Conservation (phyloP, 2,888 invertebrate genomes). For the Agrotis clavis region DNA sequence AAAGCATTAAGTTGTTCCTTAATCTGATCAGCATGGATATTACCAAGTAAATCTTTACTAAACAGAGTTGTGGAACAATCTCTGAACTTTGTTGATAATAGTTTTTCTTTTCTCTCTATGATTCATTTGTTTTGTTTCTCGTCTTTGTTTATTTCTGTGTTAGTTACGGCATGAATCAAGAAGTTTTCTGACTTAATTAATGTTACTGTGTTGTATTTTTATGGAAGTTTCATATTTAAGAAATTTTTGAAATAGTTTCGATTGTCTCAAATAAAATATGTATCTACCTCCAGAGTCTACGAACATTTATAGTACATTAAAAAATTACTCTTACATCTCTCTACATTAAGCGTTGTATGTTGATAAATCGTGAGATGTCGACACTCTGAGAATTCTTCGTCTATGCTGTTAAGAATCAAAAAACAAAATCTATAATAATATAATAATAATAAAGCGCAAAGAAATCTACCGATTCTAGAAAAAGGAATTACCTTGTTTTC, state of each 20-base stretch:
- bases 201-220: not conserved
- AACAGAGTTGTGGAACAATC: slow-evolving; percentile 46
- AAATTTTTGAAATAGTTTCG: not conserved
- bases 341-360: no score
- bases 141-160: slow-evolving; percentile 29
- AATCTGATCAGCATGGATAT: slow-evolving; percentile 38
- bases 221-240: not conserved
- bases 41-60: slow-evolving; percentile 51
- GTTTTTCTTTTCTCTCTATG: slow-evolving; percentile 53
- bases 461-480: no score
- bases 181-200: slow-evolving; percentile 4
- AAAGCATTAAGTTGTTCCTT: slow-evolving; percentile 29
- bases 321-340: no score
- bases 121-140: slow-evolving; percentile 54
- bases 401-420: no score
- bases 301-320: no score
- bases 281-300: no score
- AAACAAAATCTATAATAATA: no score
- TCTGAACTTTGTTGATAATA: slow-evolving; percentile 55
- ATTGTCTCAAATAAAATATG: no score
- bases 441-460: no score
- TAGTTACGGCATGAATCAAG: slow-evolving; percentile 21
- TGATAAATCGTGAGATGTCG: no score
- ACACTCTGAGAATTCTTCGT: no score
- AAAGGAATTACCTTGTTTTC: no score